phyloP scores from a whole-genome alignment of 1,140 invertebrate species.

The Drosophila littoralis region DNA sequence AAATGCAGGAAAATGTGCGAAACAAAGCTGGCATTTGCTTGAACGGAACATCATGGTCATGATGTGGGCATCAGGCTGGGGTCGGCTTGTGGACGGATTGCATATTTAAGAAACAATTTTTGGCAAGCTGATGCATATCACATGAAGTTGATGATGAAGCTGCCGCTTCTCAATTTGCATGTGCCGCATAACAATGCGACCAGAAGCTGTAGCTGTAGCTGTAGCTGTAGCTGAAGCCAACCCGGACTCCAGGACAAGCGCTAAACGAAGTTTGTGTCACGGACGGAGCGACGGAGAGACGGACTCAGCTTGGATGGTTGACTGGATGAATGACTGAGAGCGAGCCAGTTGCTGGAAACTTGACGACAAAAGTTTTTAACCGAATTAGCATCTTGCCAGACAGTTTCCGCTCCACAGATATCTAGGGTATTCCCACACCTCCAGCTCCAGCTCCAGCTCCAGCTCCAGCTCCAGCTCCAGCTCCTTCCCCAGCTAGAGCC shows the following conservation, averaged over 20 bases:
- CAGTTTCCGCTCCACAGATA: conserved; percentile 67
- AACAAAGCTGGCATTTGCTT: conserved; percentile 22
- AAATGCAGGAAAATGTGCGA: conserved; percentile 17
- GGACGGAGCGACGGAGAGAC: background rate
- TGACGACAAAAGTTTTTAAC: conserved; percentile 80
- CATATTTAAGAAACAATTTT: conserved; percentile 66
- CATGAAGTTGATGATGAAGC: conserved; percentile 59
- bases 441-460: background rate
- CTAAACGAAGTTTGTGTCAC: conserved; percentile 64
- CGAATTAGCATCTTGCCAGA: conserved; percentile 80
- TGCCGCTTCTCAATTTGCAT: conserved; percentile 66
- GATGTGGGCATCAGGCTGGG: no score
- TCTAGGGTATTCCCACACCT: background rate
- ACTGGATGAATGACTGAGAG: conserved; percentile 46
- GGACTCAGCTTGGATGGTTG: conserved; percentile 27
- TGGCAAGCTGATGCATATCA: conserved; percentile 71
- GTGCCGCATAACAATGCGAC: conserved; percentile 69
- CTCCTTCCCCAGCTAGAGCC: no score
- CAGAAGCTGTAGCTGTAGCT: background rate
- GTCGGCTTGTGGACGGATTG: conserved; percentile 14
- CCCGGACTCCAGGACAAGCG: conserved; percentile 12
- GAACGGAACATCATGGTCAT: conserved; percentile 17
- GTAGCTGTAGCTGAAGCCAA: background rate
- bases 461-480: background rate
- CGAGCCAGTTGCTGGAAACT: conserved; percentile 61